Percentiles rank a stretch among this genome's conserved stretches.
Conservation (phyloP, 2,113 vertebrate genomes). For the Ageneiosus marmoratus region DNA sequence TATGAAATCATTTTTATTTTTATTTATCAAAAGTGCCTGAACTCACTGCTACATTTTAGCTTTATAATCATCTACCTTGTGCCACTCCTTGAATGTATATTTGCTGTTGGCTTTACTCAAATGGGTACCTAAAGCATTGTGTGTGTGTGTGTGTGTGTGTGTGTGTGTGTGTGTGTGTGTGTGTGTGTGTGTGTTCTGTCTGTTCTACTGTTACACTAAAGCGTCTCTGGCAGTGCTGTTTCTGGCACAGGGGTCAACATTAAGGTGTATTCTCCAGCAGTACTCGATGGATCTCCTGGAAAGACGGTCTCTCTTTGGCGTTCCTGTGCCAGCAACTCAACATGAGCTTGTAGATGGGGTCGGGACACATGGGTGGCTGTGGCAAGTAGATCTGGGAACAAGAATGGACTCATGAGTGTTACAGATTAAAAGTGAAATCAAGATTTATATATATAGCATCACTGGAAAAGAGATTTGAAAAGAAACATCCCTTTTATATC, state of each 20-base stretch:
- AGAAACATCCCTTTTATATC: no score
- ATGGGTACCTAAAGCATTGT: background rate
- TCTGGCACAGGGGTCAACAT: conserved; percentile 13
- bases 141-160: conserved; percentile 12
- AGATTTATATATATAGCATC: background rate
- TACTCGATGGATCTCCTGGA: conserved; percentile 86
- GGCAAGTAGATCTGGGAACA: conserved; percentile 87
- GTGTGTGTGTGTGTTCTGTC: conserved; percentile 26
- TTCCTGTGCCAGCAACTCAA: conserved; percentile 95
- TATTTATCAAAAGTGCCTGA: conserved; percentile 66
- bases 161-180: conserved; percentile 6
- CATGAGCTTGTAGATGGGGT: conserved; percentile 94
- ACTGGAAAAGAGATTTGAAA: background rate
- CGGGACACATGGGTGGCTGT: conserved; percentile 88
- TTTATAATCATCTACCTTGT: conserved; percentile 23
- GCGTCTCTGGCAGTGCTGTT: conserved; percentile 53
- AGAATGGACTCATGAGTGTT: background rate
- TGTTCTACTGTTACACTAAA: conserved; percentile 52
- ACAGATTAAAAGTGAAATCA: background rate
- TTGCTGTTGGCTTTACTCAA: conserved; percentile 29
- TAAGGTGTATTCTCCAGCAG: conserved; percentile 80
- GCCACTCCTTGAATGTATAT: conserved; percentile 19
- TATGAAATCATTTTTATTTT: conserved; percentile 42
- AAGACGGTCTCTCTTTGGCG: conserved; percentile 88
- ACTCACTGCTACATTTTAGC: conserved; percentile 71